Evolutionary conservation across 2,797 vertebrate species (phyloP).

Genomic region (Eutrigla gurnardus): DNA sequence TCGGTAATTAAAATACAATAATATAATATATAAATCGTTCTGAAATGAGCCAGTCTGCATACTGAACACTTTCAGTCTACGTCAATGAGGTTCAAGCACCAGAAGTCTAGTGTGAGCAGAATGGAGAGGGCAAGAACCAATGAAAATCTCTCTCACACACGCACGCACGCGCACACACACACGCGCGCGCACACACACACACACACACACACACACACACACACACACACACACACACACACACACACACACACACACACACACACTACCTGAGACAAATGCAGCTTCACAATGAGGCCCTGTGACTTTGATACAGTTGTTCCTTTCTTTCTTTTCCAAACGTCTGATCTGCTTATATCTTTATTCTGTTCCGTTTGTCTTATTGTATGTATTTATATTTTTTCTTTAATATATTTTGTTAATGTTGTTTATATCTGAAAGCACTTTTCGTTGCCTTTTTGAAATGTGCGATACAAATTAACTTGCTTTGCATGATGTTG

Average conservation of each 20-base stretch:
- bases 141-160: not conserved
- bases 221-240: no score
- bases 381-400: not conserved
- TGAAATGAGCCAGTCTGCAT: not conserved
- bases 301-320: no score
- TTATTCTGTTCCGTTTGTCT: not conserved
- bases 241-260: no score
- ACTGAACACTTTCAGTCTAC: not conserved
- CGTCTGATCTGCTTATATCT: not conserved
- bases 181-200: not conserved
- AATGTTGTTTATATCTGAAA: not conserved
- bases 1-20: not conserved
- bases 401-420: not conserved
- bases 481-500: not conserved
- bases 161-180: no score
- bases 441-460: not conserved
- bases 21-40: not conserved
- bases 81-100: not conserved
- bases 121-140: not conserved
- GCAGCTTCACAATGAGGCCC: no score
- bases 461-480: not conserved
- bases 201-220: not conserved
- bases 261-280: no score
- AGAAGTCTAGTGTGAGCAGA: not conserved
- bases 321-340: no score